Conservation (phyloP, 2,113 vertebrate genomes). For the Falco punctatus region DNA sequence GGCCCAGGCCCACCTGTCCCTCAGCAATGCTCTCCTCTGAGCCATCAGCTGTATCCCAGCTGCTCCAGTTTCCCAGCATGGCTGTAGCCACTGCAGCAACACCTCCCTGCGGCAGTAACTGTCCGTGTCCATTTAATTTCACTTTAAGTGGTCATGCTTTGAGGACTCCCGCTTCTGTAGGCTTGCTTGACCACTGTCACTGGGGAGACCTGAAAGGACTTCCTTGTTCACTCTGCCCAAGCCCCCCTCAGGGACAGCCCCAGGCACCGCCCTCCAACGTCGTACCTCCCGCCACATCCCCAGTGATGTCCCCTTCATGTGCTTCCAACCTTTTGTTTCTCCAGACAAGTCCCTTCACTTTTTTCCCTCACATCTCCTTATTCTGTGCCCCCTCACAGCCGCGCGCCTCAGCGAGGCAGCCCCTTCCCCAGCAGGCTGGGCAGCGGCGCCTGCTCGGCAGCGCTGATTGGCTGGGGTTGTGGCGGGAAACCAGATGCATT, state of each 20-base stretch:
- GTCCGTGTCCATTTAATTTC: background rate
- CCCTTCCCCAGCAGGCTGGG: background rate
- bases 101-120: background rate
- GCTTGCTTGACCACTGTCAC: too few relatives aligned
- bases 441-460: accelerated
- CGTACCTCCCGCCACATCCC: background rate
- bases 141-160: background rate
- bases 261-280: background rate
- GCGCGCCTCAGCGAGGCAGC: background rate
- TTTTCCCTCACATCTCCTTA: background rate
- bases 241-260: background rate
- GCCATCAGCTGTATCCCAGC: background rate
- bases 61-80: background rate
- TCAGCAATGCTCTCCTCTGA: background rate
- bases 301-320: background rate
- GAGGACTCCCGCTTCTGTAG: background rate
- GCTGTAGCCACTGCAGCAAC: background rate
- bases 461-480: background rate
- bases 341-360: background rate
- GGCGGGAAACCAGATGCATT: accelerated
- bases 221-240: background rate
- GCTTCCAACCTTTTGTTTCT: background rate
- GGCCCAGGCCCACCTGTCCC: background rate
- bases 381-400: accelerated
- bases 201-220: background rate